phyloP scores from a whole-genome alignment of 2,113 vertebrate species.

The Hydrolagus affinis region DNA sequence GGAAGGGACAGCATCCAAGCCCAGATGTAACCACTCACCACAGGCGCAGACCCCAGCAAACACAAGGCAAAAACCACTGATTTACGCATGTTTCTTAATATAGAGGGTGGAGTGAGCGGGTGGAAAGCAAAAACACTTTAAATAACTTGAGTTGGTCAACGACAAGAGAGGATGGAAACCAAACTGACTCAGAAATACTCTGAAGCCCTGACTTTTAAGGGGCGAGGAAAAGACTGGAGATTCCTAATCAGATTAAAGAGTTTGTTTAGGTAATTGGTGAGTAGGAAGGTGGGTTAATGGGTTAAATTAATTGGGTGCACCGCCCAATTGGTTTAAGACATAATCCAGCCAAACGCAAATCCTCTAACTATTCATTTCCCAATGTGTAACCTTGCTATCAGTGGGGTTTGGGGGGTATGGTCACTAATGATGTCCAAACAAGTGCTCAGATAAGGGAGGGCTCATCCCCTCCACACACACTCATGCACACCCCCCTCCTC shows the following conservation, averaged over 20 bases:
- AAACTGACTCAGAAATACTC: too few relatives aligned
- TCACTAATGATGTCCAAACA: not conserved
- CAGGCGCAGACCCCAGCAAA: constrained; percentile 41
- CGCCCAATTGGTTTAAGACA: constrained; percentile 37
- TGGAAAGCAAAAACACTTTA: not conserved
- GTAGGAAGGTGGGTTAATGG: constrained; percentile 82
- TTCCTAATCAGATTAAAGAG: constrained; percentile 42
- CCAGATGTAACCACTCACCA: constrained; percentile 60
- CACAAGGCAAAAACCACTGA: constrained; percentile 37
- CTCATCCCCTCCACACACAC: not conserved
- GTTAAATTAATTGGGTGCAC: constrained; percentile 67
- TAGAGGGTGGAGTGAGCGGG: not conserved
- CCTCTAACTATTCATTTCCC: not conserved
- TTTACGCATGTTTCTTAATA: not conserved
- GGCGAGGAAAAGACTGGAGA: not conserved
- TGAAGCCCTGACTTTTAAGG: not conserved
- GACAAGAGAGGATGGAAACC: too few relatives aligned
- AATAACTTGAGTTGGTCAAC: too few relatives aligned
- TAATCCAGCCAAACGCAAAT: not conserved
- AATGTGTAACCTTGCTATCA: not conserved
- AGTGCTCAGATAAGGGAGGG: not conserved
- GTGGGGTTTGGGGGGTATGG: not conserved
- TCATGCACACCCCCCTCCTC: not conserved
- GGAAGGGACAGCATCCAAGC: constrained; percentile 79
- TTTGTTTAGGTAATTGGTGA: constrained; percentile 63